Conservation (phyloP, 2,113 vertebrate species). For the Picathartes gymnocephalus region DNA sequence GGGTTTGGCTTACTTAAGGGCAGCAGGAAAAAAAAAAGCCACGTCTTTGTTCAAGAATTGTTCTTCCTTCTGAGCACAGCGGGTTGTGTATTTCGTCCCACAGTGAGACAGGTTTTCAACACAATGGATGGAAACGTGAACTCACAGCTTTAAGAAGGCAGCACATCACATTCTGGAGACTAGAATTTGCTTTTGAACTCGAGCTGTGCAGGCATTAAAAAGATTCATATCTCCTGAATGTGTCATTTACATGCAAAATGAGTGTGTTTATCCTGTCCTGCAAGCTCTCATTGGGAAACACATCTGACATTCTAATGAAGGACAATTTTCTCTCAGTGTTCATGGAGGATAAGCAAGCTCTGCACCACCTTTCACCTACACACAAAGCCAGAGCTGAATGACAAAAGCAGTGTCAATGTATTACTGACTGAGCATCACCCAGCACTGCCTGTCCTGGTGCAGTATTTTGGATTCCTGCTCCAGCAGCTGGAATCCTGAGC, state of each 20-base stretch:
- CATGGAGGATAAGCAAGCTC: background rate
- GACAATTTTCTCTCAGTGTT: background rate
- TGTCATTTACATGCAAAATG: background rate
- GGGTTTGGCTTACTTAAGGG: background rate
- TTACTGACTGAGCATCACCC: background rate
- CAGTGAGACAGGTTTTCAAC: background rate
- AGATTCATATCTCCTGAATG: background rate
- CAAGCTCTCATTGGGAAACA: background rate
- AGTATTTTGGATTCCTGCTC: background rate
- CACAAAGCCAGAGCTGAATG: background rate
- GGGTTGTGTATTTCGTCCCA: background rate
- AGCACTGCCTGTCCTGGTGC: background rate
- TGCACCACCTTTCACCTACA: background rate
- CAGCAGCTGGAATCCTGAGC: background rate
- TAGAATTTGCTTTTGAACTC: background rate
- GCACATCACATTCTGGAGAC: background rate
- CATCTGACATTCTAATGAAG: background rate
- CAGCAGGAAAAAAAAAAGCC: background rate
- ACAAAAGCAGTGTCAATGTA: background rate
- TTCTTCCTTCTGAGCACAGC: slow-evolving; percentile 5
- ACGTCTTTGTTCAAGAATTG: background rate
- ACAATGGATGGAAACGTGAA: slow-evolving; percentile 5
- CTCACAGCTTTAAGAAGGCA: background rate
- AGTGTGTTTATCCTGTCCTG: background rate
- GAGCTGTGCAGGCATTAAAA: background rate